phyloP scores from a whole-genome alignment of 2,113 vertebrate species.

The Zosterops hypoxanthus region DNA sequence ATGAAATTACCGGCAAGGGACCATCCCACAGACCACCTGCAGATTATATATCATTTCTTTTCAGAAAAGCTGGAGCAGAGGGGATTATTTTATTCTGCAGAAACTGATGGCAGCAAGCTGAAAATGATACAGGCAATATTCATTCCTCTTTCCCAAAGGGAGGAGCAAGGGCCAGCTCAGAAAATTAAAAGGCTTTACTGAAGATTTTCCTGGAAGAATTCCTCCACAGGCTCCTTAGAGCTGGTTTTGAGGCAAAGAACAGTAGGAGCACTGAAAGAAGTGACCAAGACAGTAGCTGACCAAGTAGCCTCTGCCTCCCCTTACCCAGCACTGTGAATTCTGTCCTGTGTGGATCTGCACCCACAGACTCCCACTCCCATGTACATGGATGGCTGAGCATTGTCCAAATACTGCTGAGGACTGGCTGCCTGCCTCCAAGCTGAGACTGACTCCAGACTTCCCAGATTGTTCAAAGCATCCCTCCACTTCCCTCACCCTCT shows the following conservation, averaged over 20 bases:
- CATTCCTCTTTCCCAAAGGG: not conserved
- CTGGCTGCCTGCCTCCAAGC: not conserved
- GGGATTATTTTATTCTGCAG: conserved; percentile 22
- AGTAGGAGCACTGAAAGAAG: not conserved
- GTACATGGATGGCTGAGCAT: not conserved
- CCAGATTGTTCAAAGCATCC: not conserved
- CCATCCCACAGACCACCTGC: conserved; percentile 44
- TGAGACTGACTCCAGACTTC: not conserved
- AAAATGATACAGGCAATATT: conserved; percentile 15
- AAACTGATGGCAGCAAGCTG: conserved; percentile 29
- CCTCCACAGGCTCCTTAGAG: not conserved
- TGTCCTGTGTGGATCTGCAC: fast-evolving
- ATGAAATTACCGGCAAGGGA: conserved; percentile 18
- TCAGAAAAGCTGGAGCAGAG: not conserved
- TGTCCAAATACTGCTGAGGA: not conserved
- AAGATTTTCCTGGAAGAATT: not conserved
- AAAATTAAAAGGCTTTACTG: conserved; percentile 12
- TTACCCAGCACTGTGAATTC: not conserved
- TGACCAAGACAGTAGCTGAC: not conserved
- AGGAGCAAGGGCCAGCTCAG: not conserved
- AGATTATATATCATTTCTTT: conserved; percentile 43
- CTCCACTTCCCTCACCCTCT: not conserved
- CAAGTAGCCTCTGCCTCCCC: not conserved
- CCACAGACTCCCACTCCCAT: not conserved
- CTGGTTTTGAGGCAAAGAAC: not conserved